Conservation (phyloP, 2,888 invertebrate genomes). For the Ormia ochracea region DNA sequence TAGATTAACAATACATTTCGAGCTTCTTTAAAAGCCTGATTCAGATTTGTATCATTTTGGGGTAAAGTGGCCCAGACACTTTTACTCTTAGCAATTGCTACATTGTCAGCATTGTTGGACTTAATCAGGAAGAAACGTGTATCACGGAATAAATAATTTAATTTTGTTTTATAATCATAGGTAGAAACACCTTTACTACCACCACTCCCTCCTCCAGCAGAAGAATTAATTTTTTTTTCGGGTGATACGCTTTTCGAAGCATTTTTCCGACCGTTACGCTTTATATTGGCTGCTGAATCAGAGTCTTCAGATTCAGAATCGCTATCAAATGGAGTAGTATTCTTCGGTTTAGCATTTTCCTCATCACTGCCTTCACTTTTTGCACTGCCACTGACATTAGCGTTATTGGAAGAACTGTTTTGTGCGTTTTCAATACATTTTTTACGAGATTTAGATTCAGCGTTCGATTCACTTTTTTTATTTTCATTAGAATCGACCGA, state of each 20-base stretch:
- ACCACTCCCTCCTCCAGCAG: conserved; percentile 66
- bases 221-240: conserved; percentile 59
- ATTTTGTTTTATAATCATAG: conserved; percentile 90
- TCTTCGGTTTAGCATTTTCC: conserved; percentile 66
- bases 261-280: conserved; percentile 70
- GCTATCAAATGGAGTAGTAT: conserved; percentile 66
- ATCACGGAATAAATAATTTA: conserved; percentile 96
- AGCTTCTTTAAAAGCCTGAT: conserved; percentile 94
- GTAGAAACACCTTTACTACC: conserved; percentile 67
- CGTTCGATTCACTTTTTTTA: conserved; percentile 31
- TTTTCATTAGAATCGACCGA: conserved; percentile 38
- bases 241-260: conserved; percentile 63
- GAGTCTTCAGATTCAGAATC: conserved; percentile 73
- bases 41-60: conserved; percentile 96
- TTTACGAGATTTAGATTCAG: conserved; percentile 62
- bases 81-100: conserved; percentile 94
- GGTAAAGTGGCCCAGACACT: conserved; percentile 99
- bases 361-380: conserved; percentile 71
- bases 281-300: conserved; percentile 73
- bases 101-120: conserved; percentile 98
- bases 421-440: conserved; percentile 48
- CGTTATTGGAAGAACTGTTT: conserved; percentile 47
- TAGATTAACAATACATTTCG: conserved; percentile 96
- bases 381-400: conserved; percentile 55
- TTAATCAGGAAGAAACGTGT: conserved; percentile 97